Evolutionary conservation across 2,113 vertebrate species (phyloP), one percentile per base, ranked within the genome.

Genomic region (Leucopternis melanops): DNA sequence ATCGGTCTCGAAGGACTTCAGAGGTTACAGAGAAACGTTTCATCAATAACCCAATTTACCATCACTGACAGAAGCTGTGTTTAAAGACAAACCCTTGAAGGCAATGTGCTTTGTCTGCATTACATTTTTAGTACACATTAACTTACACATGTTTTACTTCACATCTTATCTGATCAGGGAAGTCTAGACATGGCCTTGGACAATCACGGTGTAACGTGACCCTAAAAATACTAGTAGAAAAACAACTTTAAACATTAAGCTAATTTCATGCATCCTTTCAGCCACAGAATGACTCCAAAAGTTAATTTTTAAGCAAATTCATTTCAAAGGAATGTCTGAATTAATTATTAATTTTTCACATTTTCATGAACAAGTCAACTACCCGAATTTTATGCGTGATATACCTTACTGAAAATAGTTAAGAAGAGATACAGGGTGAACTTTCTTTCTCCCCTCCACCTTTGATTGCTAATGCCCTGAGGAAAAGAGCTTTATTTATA

Each of bases 291-390:
- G 36, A 80, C 74, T 84, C 57, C 47, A 40, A 4, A 55, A 81
- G 96, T 97, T 97, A 97, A 97, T 97, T 92, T 97, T 94, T 96
- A 97, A 97, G 90, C 84, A 80, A 79, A 82, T 50, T 75, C 52
- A 89, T 59, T 85, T 85, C 85, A 81, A 59, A 94, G 91, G 96
- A 96, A 97, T 96, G 89, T 45, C 85, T 61, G 80, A 93, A 93
- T 90, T 96, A 96, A 97, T 95, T 13, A 97, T 96, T 96, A 95
- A 55, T 69, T 59, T 47, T 57, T 79, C 50, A 78, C 57, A 62
- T 45, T 47, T 45, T 20, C 36, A 52, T 1, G 27, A 94, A 57
- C 17, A 34, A 88, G 52, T 2, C 0, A 0, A 31, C 16, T n/a
- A 2, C 17, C 11, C 1, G 1, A 50, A 80, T 34, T 29, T 54